Base-by-base conservation (phyloP, 35 echinoderm and acorn worm species). In the Ophiothrix spiculata region DNA sequence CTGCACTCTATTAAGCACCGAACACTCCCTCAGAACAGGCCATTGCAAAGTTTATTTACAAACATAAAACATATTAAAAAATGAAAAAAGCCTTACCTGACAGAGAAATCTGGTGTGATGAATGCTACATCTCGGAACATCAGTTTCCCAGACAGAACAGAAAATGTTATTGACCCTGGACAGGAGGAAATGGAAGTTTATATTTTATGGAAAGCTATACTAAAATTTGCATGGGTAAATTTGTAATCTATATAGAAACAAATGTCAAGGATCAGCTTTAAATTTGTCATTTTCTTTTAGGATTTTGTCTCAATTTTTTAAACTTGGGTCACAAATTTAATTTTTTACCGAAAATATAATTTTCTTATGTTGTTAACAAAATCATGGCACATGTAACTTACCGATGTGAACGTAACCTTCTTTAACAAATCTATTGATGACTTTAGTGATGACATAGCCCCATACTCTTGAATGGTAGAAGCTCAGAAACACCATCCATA, bases 51-150 rank as follows among this genome's bases (percentile, higher is more conserved):
- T n/a, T n/a, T n/a, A n/a, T n/a, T n/a, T n/a, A n/a, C n/a, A n/a
- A n/a, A n/a, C n/a, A n/a, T n/a, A n/a, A n/a, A n/a, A n/a, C n/a
- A n/a, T n/a, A n/a, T n/a, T 14, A 35, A 64, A 2, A 85, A 2
- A 14, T 35, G 36, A 16, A 74, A 16, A 1, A 73, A 17, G 34
- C 34, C 63, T 75, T 91, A 98, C 95, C 95, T 98, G 56, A 82
- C 80, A 17, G 95, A 85, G 75, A 83, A 89, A 76, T 98, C 95
- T 85, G 82, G 76, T 33, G 91, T 98, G 56, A 98, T 88, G 69
- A 91, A 98, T n/a, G 91, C 88, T 31, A 98, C 88, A 86, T 98
- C 95, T 41, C 92, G 56, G 38, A 98, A 93, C 95, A 98, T 98
- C 32, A 98, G 36, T 76, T 98, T 98, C 1, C 95, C 95, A 39